Conservation (phyloP, 1,140 invertebrate species). For the Halictus rubicundus region DNA sequence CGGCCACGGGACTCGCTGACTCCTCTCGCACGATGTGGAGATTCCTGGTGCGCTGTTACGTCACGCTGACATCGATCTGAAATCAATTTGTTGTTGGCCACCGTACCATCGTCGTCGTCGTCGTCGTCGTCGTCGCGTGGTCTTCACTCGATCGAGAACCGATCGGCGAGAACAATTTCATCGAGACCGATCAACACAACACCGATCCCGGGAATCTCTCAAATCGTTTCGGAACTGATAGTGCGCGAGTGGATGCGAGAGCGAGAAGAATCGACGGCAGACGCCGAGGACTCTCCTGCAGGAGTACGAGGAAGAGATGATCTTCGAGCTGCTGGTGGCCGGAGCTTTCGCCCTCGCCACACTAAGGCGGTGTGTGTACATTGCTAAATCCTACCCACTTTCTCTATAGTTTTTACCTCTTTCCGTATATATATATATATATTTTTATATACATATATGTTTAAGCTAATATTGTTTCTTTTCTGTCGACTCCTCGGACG, state of each 20-base stretch:
- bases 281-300: conserved; percentile 69
- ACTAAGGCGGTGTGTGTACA: conserved; percentile 81
- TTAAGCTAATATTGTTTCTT: neutral
- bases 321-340: conserved; percentile 78
- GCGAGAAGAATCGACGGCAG: conserved; percentile 63
- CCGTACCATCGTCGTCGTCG: neutral
- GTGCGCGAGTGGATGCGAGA: conserved; percentile 72
- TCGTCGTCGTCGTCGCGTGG: neutral
- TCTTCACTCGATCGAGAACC: neutral
- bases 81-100: neutral
- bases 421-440: neutral
- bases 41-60: conserved; percentile 60
- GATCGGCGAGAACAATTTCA: neutral
- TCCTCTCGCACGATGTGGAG: conserved; percentile 53
- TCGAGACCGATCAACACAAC: neutral
- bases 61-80: conserved; percentile 61
- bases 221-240: conserved; percentile 48
- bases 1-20: conserved; percentile 1
- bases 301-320: conserved; percentile 77
- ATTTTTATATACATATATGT: too few species aligned
- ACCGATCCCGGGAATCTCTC: neutral
- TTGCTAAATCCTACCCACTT: conserved; percentile 74
- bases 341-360: conserved; percentile 79
- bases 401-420: conserved; percentile 32
- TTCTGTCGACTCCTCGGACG: neutral